A percentile compares a stretch with the other conserved stretches of the same genome.
phyloP scores from a whole-genome alignment of 2,888 invertebrate species.

The Agrochola circellaris region DNA sequence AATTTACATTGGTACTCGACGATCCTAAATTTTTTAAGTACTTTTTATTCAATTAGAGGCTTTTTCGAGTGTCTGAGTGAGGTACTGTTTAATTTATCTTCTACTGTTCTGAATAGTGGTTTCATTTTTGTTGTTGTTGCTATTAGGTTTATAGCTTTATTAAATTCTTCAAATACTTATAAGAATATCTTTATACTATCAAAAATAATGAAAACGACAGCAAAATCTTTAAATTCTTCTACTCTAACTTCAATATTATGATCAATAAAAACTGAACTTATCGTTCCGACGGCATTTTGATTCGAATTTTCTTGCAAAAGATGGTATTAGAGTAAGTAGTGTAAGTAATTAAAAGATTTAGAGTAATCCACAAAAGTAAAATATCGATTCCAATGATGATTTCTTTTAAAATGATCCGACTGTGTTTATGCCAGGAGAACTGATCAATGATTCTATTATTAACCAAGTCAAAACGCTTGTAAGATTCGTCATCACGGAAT shows the following conservation, averaged over 20 bases:
- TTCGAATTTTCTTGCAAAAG: not conserved
- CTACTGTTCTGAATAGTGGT: not conserved
- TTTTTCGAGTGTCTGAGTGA: not conserved
- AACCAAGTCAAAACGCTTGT: not conserved
- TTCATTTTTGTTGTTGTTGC: not conserved
- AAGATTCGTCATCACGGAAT: not conserved
- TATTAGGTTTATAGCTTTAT: not conserved
- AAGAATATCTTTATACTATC: no score
- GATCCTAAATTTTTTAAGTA: conserved; percentile 17
- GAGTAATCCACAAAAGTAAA: not conserved
- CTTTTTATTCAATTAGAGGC: conserved; percentile 30
- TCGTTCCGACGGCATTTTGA: conserved; percentile 29
- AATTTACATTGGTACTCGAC: conserved; percentile 41
- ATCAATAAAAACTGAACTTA: not conserved
- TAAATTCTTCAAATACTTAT: not conserved
- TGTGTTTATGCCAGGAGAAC: not conserved
- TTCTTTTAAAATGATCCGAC: not conserved
- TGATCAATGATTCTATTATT: not conserved
- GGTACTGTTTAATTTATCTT: not conserved
- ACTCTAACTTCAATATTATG: no score
- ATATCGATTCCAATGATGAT: not conserved
- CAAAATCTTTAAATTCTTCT: not conserved
- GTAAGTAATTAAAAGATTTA: not conserved
- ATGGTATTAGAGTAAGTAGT: not conserved
- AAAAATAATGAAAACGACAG: not conserved